Base-by-base conservation (phyloP, 2,113 vertebrate species). In the Lipophrys pholis region DNA sequence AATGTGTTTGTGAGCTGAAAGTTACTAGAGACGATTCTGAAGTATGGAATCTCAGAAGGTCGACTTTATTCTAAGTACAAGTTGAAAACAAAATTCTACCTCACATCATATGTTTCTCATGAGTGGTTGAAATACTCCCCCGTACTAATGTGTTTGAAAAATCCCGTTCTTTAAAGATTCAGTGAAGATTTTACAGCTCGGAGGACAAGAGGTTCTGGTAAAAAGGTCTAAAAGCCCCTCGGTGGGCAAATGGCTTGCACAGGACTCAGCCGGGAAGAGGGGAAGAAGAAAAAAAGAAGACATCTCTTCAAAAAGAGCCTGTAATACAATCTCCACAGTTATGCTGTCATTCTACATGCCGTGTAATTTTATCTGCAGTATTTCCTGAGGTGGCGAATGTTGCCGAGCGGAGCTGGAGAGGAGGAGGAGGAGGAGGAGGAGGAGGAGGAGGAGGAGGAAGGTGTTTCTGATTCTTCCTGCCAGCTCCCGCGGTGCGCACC, bases 311-410 rank as follows among this genome's bases (percentile, higher is more conserved):
- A 73, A 78, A 80, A 49, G 58, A 60, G 70, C 59, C 58, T 61
- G 87, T 79, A 76, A 93, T 73, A 83, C 73, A 73, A 85, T 76
- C 59, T 76, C 72, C 81, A 81, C 55, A 38, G 78, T 84, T 80
- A 80, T 64, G 70, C 78, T 72, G 71, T 75, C 76, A 4, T 80
- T 70, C 69, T 67, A 76, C 60, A 30, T 30, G 49, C 84, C 57
- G 76, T 81, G 85, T 81, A 82, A 91, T 85, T 82, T 80, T 81
- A 88, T 81, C 81, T 74, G 69, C 72, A 55, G 65, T 76, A 43
- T 81, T 84, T 89, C 80, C 90, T 88, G 85, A 92, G 85, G 85
- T 83, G 87, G 86, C 87, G 90, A 81, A 88, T 88, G 87, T 80
- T 66, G 79, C 45, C 3, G 57, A 17, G 52, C 21, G 70, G 66